Base-by-base conservation (phyloP, 2,888 invertebrate species). In the Diarsia brunnea region DNA sequence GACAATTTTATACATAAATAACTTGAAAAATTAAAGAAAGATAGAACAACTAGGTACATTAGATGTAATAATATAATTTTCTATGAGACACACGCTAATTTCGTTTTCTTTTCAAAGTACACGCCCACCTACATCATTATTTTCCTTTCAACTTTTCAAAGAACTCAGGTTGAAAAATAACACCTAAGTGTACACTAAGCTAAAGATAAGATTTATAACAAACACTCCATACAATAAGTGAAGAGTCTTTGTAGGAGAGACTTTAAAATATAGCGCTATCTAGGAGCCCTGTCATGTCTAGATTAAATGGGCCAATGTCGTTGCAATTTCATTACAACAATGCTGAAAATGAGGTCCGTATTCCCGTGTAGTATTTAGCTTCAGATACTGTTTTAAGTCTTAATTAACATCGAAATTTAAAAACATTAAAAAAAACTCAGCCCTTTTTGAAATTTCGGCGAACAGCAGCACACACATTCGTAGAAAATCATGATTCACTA, bases 251-350 rank as follows among this genome's bases (percentile, higher is more conserved):
- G 68, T 51, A 64, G 49, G 47, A 76, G 76, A 69, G 75, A 78
- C 71, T 81, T 84, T 78, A 87, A 86, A 81, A 82, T 84, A 78
- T 76, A 81, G 73, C 43, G 55, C 69, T 78, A 76, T 80, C 82
- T 79, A 85, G 89, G 76, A 83, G 78, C 84, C 67, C 79, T 87
- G 88, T 88, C 89, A 85, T 90, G 88, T 88, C 90, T 88, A 84
- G 87, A 87, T 87, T 87, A 89, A 90, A 88, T 84, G 88, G 85
- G 89, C 89, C 88, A 90, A 90, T 89, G 89, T 90, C 88, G 88
- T 90, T 87, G 89, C 89, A 88, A 91, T 90, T 91, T 91, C 89
- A 90, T 91, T 89, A 91, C 88, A 82, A 83, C 87, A 85, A 83
- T 84, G 87, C 75, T 84, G 87, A 80, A 83, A 86, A 86, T 85